These are phyloP conservation scores for Temnothorax rugatulus DNA, from an alignment of 2,888 invertebrate species.

Conservation along the genomic window DNA sequence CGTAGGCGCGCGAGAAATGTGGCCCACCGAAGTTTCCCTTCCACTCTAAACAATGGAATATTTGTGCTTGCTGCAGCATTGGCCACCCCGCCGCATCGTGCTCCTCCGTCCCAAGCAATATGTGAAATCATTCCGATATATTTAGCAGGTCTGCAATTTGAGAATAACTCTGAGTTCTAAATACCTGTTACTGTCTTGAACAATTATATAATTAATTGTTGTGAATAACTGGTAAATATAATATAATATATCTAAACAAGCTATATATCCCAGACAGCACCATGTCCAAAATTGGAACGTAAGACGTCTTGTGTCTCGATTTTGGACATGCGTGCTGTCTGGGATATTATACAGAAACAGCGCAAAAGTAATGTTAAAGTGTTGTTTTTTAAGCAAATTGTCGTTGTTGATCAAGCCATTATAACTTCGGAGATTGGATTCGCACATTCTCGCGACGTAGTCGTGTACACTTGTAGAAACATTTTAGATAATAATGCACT, in stretches of 20 bases:
- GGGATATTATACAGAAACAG: background rate
- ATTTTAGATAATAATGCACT: background rate
- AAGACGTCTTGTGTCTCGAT: no score
- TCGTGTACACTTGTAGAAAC: background rate
- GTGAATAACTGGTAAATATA: background rate
- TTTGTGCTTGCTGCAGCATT: conserved; percentile 11
- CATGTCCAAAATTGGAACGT: no score
- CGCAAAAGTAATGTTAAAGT: background rate
- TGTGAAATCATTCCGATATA: background rate
- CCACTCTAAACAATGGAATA: conserved; percentile 35
- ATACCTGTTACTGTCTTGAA: background rate
- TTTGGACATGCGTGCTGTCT: no score
- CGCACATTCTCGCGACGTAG: no score
- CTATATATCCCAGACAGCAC: background rate
- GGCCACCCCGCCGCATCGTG: background rate
- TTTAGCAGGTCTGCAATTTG: background rate
- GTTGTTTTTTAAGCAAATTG: background rate
- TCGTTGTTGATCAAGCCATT: background rate
- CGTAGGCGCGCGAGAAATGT: conserved; percentile 58
- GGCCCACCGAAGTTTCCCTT: conserved; percentile 36
- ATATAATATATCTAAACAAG: background rate
- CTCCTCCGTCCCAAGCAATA: background rate
- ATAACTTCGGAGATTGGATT: background rate
- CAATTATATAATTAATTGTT: background rate
- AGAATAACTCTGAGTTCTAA: background rate